Evolutionary conservation across 1,140 invertebrate genomes (phyloP), one percentile per base, ranked within the genome.

Genomic region (Zelostemma sp.): DNA sequence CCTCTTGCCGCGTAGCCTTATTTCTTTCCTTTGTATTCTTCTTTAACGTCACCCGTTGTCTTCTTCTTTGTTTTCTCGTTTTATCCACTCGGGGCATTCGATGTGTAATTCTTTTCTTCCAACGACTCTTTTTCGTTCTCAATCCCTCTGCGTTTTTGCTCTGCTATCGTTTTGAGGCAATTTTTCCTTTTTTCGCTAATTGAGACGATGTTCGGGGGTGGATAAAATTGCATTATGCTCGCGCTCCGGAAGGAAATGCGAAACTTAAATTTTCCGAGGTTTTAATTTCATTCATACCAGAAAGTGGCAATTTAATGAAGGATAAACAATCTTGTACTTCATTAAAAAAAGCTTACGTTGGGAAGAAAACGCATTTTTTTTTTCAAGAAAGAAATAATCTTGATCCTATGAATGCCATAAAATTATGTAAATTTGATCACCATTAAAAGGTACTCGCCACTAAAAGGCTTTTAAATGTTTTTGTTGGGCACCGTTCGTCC

Each of bases 81-180:
- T 35, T 35, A 35, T 35, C 11, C 33, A 35, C 33, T 35, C 6
- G 33, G n/a, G 33, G 6, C 33, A 35, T 35, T 9, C 33, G 33
- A 35, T 35, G 33, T n/a, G 33, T n/a, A n/a, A 35, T n/a, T 35
- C 33, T 35, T 35, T n/a, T n/a, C 33, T 35, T n/a, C 33, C 64
- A 57, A 53, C 48, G 49, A 54, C 40, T 58, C n/a, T 53, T 9
- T 33, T 62, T 38, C 46, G 58, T 63, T 63, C 65, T 59, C 45
- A 56, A 50, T 21, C 35, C 33, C 54, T 50, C 19, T 48, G 17
- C 45, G 16, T 47, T 35, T 35, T n/a, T 9, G 11, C 33, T 35
- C 1, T 6, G 33, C 11, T 35, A n/a, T n/a, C 5, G 33, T 35
- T 35, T n/a, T n/a, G 6, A n/a, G 11, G 33, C 3, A 6, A 35